phyloP scores from a whole-genome alignment of 1,140 invertebrate genomes.

The Nixonia krombeini region DNA sequence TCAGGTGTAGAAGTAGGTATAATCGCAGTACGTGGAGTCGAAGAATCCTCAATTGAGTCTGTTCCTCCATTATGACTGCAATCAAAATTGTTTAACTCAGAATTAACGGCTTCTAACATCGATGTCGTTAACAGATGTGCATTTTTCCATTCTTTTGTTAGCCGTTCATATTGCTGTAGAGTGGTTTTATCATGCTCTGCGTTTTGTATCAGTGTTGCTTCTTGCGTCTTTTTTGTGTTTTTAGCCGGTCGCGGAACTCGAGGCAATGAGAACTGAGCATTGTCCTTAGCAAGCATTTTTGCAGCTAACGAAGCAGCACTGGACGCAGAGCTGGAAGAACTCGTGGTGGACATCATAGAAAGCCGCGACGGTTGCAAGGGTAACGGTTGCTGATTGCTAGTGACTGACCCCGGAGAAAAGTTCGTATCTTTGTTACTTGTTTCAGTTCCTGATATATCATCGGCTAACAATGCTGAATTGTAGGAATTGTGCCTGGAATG shows the following conservation, averaged over 20 bases:
- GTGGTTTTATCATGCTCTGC: conserved; percentile 13
- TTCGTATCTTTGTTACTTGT: conserved; percentile 50
- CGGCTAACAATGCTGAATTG: conserved; percentile 54
- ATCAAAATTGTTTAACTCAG: conserved; percentile 36
- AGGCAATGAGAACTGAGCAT: conserved; percentile 51
- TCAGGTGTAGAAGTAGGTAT: conserved; percentile 60
- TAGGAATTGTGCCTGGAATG: conserved; percentile 42
- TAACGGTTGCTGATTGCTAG: conserved; percentile 53
- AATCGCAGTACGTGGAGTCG: conserved; percentile 2
- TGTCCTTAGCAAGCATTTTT: conserved; percentile 39
- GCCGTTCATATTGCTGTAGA: conserved; percentile 43
- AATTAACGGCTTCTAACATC: conserved; percentile 48
- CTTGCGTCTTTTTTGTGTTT: conserved; percentile 39
- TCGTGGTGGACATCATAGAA: conserved; percentile 58
- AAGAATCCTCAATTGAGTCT: conserved; percentile 35
- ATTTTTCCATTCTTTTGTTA: conserved; percentile 63
- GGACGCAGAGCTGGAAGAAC: conserved; percentile 60
- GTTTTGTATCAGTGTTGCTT: conserved; percentile 1
- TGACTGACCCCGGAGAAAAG: conserved; percentile 59
- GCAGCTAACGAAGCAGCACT: conserved; percentile 50
- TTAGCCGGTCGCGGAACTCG: conserved; percentile 42
- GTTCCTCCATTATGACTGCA: conserved; percentile 32
- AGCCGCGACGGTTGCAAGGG: conserved; percentile 42
- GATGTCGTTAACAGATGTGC: conserved; percentile 41
- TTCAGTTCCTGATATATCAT: conserved; percentile 67